Evolutionary conservation across 1,140 invertebrate species (phyloP).

Genomic region (Diabrotica virgifera): DNA sequence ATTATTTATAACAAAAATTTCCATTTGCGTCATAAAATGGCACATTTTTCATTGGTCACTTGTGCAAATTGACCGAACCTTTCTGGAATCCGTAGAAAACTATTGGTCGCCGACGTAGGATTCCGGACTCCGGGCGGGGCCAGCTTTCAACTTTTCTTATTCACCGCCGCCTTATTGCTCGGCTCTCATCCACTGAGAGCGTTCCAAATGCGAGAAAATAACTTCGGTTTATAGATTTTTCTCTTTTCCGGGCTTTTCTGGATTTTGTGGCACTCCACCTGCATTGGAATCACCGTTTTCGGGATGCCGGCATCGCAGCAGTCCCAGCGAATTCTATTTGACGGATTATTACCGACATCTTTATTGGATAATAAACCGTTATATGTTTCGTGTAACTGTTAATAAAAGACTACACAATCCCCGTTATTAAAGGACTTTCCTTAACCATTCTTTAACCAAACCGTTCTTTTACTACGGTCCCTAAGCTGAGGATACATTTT

Average conservation of each 20-base stretch:
- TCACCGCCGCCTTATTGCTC: constrained; percentile 38
- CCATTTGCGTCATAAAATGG: constrained; percentile 35
- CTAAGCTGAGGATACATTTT: too few species aligned
- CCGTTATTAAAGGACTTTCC: too few species aligned
- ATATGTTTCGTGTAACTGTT: background rate
- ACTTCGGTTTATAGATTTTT: constrained; percentile 35
- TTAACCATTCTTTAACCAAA: too few species aligned
- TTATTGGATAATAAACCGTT: background rate
- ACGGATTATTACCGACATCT: background rate
- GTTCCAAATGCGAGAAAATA: constrained; percentile 30
- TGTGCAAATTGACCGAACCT: constrained; percentile 36
- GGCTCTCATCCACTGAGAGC: constrained; percentile 34
- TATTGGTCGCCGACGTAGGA: constrained; percentile 30
- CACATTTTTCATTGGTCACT: constrained; percentile 36
- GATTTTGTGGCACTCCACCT: constrained; percentile 18
- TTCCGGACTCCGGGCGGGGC: constrained; percentile 35
- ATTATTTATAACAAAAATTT: constrained; percentile 42
- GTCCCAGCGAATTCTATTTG: background rate
- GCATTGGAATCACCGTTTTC: constrained; percentile 22
- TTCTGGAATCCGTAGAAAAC: constrained; percentile 27
- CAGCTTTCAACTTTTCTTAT: constrained; percentile 35
- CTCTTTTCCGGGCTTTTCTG: constrained; percentile 11
- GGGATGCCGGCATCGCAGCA: background rate
- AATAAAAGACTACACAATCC: background rate
- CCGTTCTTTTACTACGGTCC: too few species aligned